A percentile compares a stretch with the other conserved stretches of the same genome.
phyloP scores from a whole-genome alignment of 2,888 invertebrate species.

The Drosophila paramelanica region DNA sequence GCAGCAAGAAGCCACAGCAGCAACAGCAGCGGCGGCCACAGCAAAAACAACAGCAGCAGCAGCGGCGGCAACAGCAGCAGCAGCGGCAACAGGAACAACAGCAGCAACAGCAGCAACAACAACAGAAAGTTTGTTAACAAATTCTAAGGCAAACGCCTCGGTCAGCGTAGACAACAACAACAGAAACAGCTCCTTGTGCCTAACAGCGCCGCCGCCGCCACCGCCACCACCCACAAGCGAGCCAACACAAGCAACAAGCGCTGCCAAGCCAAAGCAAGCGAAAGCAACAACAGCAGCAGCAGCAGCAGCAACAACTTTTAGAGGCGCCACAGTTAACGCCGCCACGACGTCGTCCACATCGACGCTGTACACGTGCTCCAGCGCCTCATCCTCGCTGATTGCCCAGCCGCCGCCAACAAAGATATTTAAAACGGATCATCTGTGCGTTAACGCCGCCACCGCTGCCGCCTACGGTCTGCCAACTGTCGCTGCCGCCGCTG shows the following conservation, averaged over 20 bases:
- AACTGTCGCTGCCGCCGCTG: conserved; percentile 81
- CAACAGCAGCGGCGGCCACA: conserved; percentile 23
- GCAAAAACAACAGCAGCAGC: conserved; percentile 33
- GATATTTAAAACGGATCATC: conserved; percentile 84
- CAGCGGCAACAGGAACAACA: conserved; percentile 11
- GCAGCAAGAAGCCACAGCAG: conserved; percentile 24
- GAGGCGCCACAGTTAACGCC: conserved; percentile 21
- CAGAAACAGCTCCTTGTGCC: conserved; percentile 16
- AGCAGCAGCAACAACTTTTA: conserved; percentile 27
- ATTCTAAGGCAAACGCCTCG: conserved; percentile 69
- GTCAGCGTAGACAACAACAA: conserved; percentile 44
- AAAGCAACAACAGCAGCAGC: conserved; percentile 21
- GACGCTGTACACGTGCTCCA: conserved; percentile 80
- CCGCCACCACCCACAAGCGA: conserved; percentile 23
- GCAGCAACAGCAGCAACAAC: conserved; percentile 20
- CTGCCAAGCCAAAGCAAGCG: conserved; percentile 22
- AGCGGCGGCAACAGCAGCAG: conserved; percentile 25
- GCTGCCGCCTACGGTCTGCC: conserved; percentile 82
- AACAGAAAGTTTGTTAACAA: conserved; percentile 45
- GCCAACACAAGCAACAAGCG: conserved; percentile 17
- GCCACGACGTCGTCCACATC: conserved; percentile 50
- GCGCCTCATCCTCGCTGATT: conserved; percentile 80
- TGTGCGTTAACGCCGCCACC: conserved; percentile 82
- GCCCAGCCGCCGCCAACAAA: conserved; percentile 83
- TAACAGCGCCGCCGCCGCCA: conserved; percentile 30